Base-by-base conservation (phyloP, 64 coral and sea anemone genomes). In the Hydrozoanthus tunicans region DNA sequence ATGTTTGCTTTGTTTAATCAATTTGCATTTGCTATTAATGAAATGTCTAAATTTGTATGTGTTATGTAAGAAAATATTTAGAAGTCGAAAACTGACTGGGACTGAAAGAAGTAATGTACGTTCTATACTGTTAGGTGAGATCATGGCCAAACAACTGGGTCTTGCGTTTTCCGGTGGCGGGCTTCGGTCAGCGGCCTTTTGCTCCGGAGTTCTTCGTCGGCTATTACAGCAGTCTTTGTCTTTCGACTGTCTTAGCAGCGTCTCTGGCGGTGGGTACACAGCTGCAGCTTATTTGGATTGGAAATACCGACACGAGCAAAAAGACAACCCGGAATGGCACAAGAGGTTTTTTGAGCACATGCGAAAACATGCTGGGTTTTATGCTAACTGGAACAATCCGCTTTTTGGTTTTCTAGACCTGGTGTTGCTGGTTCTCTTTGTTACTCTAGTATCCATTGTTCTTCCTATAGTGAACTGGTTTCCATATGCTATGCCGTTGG, bases 121-220 rank as follows among this genome's bases (percentile, higher is more conserved):
- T 66, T 66, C 51, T 64, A 9, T 11, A 64, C 51, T 10, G 7
- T 60, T 20, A 80, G 0, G n/a, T 14, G 6, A 69, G 9, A 70
- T 23, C 25, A 86, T 93, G 82, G 82, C n/a, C 6, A 93, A 86
- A 55, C 63, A 10, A 59, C 15, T 86, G 7, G 91, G 91, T 5
- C 52, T 92, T 5, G 81, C 91, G 1, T 85, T 92, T 12, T 92
- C 91, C 9, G 91, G 91, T 58, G 91, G 91, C 2, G 91, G 91
- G 5, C 4, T 79, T 4, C 81, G 91, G 73, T 92, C 91, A 70
- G 81, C 91, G 53, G 81, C 91, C 17, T 92, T 92, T 62, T 92
- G 81, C 25, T 92, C 91, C 10, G 91, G 91, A 6, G 91, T 92
- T 6, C 52, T 92, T 17, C 91, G 91, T 62, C 75, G 91, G 78